Base-by-base conservation (phyloP, 2,888 invertebrate genomes). In the Penaeus monodon region DNA sequence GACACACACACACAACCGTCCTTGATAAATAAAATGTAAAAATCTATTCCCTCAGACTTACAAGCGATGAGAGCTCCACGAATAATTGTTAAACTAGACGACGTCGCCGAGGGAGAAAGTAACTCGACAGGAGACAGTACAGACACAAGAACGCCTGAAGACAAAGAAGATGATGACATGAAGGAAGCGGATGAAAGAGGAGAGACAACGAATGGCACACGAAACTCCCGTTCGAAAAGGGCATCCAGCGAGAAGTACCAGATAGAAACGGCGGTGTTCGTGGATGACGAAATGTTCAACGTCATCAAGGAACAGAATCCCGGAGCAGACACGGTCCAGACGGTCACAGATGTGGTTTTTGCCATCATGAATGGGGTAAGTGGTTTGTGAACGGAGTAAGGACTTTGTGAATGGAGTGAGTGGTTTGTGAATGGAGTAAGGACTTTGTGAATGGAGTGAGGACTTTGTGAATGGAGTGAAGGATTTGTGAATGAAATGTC, bases 281-380 rank as follows among this genome's bases (percentile, higher is more conserved):
- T 86, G 24, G 86, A 86, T 65, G 86, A 86, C 63, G 70, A 38
- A 7, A 76, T 86, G 86, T 82, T 73, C 17, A 29, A 66, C 8
- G 74, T 86, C 73, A 82, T 86, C 14, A 70, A 64, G 27, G 24
- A 82, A 8, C n/a, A 33, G 7, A 81, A 85, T 27, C 81, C 81
- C 17, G 27, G 49, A 14, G 14, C 33, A 44, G 76, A 85, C 27
- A 44, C 49, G 17, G 70, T 68, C 20, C 68, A 82, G 78, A 86
- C 78, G 33, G 66, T 89, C 27, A 79, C 80, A 24, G 85, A 88
- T 33, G 65, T 86, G 17, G 89, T 89, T 33, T 76, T 86, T 38
- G 81, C 89, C 76, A 89, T 89, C 68, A 89, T 89, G 89, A 89
- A 89, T 68, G 89, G 86, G 80, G 89, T 89, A 57, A 88, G 84